Conservation (phyloP, 2,888 invertebrate species). For the Amiota mariae region DNA sequence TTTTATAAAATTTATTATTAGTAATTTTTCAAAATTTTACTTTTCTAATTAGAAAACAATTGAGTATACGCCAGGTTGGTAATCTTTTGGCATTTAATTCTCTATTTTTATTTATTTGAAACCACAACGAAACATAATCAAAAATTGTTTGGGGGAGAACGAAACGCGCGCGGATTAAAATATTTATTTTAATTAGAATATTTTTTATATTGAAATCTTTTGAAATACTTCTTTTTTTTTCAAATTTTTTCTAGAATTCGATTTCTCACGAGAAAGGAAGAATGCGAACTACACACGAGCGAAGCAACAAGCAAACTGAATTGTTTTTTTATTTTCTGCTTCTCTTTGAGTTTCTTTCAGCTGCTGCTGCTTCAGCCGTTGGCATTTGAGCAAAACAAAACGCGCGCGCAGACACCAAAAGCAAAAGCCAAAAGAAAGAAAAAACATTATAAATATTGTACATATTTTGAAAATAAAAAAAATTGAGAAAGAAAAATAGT, state of each 20-base stretch:
- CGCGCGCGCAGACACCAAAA: constrained; percentile 31
- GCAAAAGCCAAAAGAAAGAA: constrained; percentile 29
- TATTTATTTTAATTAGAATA: too few relatives aligned
- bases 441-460: constrained; percentile 60
- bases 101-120: not conserved
- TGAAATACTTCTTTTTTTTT: constrained; percentile 25
- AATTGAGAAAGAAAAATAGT: too few relatives aligned
- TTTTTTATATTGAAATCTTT: not conserved
- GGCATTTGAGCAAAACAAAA: constrained; percentile 44
- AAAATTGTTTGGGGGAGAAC: too few relatives aligned
- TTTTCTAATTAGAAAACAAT: constrained; percentile 7
- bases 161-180: too few relatives aligned
- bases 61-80: not conserved
- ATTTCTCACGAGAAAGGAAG: too few relatives aligned
- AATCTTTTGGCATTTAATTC: not conserved
- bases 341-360: constrained; percentile 60
- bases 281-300: constrained; percentile 63
- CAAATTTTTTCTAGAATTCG: constrained; percentile 24
- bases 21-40: not conserved
- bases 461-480: constrained; percentile 38
- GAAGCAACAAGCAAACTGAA: constrained; percentile 69
- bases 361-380: constrained; percentile 37
- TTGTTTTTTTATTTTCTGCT: constrained; percentile 62
- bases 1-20: not conserved
- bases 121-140: too few relatives aligned